phyloP scores from a whole-genome alignment of 2,113 vertebrate genomes.

The Microcebus ravelobensis region DNA sequence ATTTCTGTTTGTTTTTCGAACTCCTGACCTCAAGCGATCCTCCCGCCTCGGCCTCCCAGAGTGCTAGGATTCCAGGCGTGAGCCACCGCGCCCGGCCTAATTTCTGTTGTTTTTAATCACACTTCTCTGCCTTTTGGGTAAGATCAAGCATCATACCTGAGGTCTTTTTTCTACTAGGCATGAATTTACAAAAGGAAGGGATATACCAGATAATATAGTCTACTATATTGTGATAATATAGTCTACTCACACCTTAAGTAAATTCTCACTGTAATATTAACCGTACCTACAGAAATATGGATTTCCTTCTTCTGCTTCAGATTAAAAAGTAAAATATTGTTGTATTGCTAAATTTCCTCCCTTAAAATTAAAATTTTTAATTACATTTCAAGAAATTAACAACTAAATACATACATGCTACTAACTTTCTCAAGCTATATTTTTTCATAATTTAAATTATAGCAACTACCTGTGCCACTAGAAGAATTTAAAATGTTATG shows the following conservation, averaged over 20 bases:
- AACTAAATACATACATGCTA: not conserved
- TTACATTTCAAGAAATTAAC: slow-evolving; percentile 1
- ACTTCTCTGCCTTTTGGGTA: not conserved
- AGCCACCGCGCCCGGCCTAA: not conserved
- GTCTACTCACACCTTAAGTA: not conserved
- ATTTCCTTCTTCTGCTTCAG: not conserved
- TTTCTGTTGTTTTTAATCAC: not conserved
- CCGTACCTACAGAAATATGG: not conserved
- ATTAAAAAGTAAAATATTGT: slow-evolving; percentile 32
- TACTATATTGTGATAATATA: not conserved
- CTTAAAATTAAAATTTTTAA: slow-evolving; percentile 12
- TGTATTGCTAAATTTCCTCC: not conserved
- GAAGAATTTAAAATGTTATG: slow-evolving; percentile 61
- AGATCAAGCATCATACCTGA: not conserved
- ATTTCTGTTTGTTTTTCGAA: not conserved
- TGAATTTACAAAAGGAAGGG: not conserved
- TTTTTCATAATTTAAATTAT: slow-evolving; percentile 32
- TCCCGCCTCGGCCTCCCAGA: too few species aligned
- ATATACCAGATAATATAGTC: not conserved
- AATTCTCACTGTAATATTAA: not conserved
- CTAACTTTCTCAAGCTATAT: not conserved
- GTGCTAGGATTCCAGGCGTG: too few species aligned
- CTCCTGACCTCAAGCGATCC: too few species aligned
- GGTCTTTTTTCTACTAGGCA: not conserved
- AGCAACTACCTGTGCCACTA: not conserved